Conservation (phyloP, 2,113 vertebrate species). For the Romanogobio albipinnatus region DNA sequence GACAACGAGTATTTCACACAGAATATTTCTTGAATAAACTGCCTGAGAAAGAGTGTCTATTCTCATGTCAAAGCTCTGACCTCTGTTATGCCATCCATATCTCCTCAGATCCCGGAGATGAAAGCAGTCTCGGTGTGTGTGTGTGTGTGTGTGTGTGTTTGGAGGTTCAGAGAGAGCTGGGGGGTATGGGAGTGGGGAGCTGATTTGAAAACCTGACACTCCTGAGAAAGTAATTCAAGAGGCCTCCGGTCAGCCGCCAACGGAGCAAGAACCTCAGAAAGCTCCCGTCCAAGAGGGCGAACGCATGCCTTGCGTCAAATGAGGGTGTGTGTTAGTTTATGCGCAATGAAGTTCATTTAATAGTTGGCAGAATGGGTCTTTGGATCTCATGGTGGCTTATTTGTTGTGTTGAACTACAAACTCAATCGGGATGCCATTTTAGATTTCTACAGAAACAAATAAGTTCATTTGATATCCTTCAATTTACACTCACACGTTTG, state of each 20-base stretch:
- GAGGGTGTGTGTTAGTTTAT: background rate
- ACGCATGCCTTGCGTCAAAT: background rate
- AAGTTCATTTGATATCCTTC: background rate
- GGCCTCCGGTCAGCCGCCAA: slow-evolving; percentile 30
- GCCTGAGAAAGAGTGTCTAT: slow-evolving; percentile 2
- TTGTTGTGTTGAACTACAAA: background rate
- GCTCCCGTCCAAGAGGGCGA: slow-evolving; percentile 12
- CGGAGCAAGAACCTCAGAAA: slow-evolving; percentile 50
- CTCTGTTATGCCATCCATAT: slow-evolving; percentile 22
- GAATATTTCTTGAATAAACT: background rate
- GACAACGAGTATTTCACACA: background rate
- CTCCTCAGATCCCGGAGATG: slow-evolving; percentile 29
- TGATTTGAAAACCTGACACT: slow-evolving; percentile 62
- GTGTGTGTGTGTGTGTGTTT: slow-evolving; percentile 31
- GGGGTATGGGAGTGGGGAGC: slow-evolving; percentile 24
- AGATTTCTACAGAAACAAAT: background rate
- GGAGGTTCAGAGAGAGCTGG: slow-evolving; percentile 1
- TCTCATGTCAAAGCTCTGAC: slow-evolving; percentile 1
- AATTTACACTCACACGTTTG: background rate
- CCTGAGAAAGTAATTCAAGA: slow-evolving; percentile 63
- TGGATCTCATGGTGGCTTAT: background rate
- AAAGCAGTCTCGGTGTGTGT: slow-evolving; percentile 33
- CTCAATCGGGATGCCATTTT: background rate
- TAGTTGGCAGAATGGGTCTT: background rate
- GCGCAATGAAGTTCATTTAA: background rate